Base-by-base conservation (phyloP, 2,888 invertebrate species). In the Rambutsinella grinnellia region DNA sequence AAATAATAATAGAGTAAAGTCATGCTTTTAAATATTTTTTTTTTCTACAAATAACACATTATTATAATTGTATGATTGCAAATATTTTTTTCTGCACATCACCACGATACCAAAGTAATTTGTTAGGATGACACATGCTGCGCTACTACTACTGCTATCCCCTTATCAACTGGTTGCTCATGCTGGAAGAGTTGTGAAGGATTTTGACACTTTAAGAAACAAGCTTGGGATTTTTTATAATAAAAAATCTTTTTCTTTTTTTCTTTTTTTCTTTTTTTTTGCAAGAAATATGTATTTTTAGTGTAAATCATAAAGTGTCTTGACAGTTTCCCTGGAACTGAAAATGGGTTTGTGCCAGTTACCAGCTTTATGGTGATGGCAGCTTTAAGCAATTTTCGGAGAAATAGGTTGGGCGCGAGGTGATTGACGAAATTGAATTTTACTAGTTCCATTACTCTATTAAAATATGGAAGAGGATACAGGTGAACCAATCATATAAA, bases 111-210 rank as follows among this genome's bases (percentile, higher is more conserved):
- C 8, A 5, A n/a, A 57, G 28, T 69, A 69, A 69, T 69, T 69
- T 69, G 69, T 69, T 69, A 69, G 60, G 69, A 60, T 69, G 69
- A 69, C 69, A 69, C 69, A 69, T 61, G 69, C 69, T 69, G 69
- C 21, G 69, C 53, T 24, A 19, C 44, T 27, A 26, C 44, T 61
- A 23, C 15, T 53, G 19, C 51, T n/a, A 21, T 58, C 24, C 57
- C n/a, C 24, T 51, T n/a, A 6, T 51, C 21, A 15, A 3, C 54
- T 2, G 3, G 3, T 6, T 54, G 15, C 23, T 57, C 24, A 6
- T 49, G 19, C 19, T 49, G 5, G 15, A 17, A n/a, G n/a, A n/a
- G n/a, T n/a, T n/a, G n/a, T n/a, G n/a, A n/a, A n/a, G n/a, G n/a
- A n/a, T n/a, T n/a, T n/a, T n/a, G n/a, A n/a, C n/a, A n/a, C n/a